Evolutionary conservation across 2,113 vertebrate genomes (phyloP).

Genomic region (Centrocercus urophasianus): DNA sequence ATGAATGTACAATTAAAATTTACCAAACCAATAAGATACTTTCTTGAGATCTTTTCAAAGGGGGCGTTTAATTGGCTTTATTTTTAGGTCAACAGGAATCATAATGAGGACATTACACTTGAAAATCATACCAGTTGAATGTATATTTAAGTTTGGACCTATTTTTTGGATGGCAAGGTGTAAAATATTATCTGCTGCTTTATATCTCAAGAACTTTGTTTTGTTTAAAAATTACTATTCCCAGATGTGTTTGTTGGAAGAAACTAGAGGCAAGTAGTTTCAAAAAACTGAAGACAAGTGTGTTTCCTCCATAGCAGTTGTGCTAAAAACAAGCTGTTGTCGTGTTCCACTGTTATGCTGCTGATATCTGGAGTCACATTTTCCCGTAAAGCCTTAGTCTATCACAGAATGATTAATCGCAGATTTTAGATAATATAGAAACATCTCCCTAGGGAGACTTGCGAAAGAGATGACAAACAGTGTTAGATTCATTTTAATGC

Average conservation of each 20-base stretch:
- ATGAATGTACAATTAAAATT: not conserved
- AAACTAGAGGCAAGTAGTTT: constrained; percentile 43
- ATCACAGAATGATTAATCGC: not conserved
- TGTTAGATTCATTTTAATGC: not conserved
- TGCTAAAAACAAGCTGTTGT: constrained; percentile 44
- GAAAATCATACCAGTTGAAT: not conserved
- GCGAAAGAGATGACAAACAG: not conserved
- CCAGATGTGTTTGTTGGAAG: constrained; percentile 4
- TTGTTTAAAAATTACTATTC: constrained; percentile 12
- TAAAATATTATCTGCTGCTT: constrained; percentile 1
- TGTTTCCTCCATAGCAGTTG: constrained; percentile 31
- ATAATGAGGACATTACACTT: not conserved
- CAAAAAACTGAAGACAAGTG: constrained; percentile 8
- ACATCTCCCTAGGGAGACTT: not conserved
- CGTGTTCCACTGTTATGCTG: not conserved
- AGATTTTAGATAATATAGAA: not conserved
- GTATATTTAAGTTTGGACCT: not conserved
- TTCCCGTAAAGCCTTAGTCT: constrained; percentile 11
- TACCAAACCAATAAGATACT: not conserved
- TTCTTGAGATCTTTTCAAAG: not conserved
- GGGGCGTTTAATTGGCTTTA: not conserved
- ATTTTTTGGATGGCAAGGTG: not conserved
- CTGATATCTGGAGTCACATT: constrained; percentile 14
- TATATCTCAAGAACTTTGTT: constrained; percentile 27
- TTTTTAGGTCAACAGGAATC: not conserved